Evolutionary conservation across 2,888 invertebrate species (phyloP), one percentile per base, ranked within the genome.

Genomic region (Ichneumon xanthorius): DNA sequence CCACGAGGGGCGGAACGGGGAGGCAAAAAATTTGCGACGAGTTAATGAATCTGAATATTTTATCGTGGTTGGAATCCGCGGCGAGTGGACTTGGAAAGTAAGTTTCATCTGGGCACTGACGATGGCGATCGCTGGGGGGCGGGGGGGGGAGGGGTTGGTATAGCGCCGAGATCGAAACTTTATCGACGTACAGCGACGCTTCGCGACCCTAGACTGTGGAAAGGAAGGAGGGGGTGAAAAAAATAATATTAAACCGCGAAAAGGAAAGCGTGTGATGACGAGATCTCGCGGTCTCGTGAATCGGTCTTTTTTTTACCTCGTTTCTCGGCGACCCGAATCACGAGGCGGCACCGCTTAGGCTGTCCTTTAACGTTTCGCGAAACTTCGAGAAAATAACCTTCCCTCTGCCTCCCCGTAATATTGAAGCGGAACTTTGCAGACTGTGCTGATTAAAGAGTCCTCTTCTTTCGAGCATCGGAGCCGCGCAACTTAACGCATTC

Each of bases 41-140:
- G 84, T 84, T 86, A 86, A 87, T 87, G 87, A 87, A 85, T 83
- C 85, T 87, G 85, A 87, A 87, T 87, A 80, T 87, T 87, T 87
- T 80, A 87, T 86, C 84, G 84, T 63, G 61, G 53, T 73, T 53
- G 76, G 68, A 86, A 80, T 84, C 76, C 70, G 14, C 45, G 53
- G 61, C 72, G 72, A 68, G 80, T 77, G 63, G 61, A 83, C 82
- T 86, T 83, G 77, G 67, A n/a, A 83, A 86, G 80, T 80, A 83
- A 86, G 77, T 86, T 86, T 77, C 76, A 63, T 58, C 80, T 58
- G 65, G 63, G 63, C 65, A 37, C 55, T 65, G 55, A 53, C 63
- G 81, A 61, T 48, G 73, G 33, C 70, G 75, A 50, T 48, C 61
- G 33, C n/a, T 40, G 68, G 58, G 72, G n/a, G 45, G 45, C n/a